Base-by-base conservation (phyloP, 2,113 vertebrate species). In the Balaeniceps rex region DNA sequence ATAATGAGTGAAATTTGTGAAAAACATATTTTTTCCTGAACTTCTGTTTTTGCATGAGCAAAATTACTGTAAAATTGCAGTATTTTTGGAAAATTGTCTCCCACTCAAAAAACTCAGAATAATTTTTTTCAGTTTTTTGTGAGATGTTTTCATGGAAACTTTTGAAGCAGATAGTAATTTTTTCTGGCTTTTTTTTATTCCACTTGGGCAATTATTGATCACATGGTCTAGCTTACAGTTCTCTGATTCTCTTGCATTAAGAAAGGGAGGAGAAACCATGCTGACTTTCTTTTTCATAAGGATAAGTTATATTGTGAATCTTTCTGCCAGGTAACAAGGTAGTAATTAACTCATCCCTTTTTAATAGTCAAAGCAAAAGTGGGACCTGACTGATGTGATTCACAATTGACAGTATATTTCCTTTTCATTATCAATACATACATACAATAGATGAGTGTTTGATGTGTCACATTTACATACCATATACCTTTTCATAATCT, bases 1-100 rank as follows among this genome's bases (percentile, higher is more conserved):
- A 11, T 26, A 79, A 69, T 6, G 46, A 85, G 49, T 4, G 5
- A 72, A 87, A 66, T 55, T 34, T 51, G 21, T 72, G 63, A 75
- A 87, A 95, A 94, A 74, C 28, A 5, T n/a, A 2, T 40, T 58
- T 87, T 95, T 90, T 60, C 2, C 60, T 12, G 4, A 75, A 78
- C 17, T 93, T 90, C 38, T 93, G 42, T 2, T 84, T 93, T 89
- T 79, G 12, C 16, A 66, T 23, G 25, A 95, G 63, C 28, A 90
- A 93, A 93, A 96, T 87, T 66, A 46, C 83, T 63, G 36, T 66
- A 89, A 94, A 93, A 96, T 95, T 85, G 70, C 40, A 42, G 57
- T 89, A 83, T 91, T 91, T 96, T 93, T 90, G 14, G 74, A 89
- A 92, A 94, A 91, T 85, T 82, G 3, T 94, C 79, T 85, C 87